Percentiles rank a stretch among this genome's conserved stretches.
These are phyloP conservation scores for Ennomos fuscantarius DNA, from an alignment of 2,888 invertebrate species.

Conservation along the genomic window DNA sequence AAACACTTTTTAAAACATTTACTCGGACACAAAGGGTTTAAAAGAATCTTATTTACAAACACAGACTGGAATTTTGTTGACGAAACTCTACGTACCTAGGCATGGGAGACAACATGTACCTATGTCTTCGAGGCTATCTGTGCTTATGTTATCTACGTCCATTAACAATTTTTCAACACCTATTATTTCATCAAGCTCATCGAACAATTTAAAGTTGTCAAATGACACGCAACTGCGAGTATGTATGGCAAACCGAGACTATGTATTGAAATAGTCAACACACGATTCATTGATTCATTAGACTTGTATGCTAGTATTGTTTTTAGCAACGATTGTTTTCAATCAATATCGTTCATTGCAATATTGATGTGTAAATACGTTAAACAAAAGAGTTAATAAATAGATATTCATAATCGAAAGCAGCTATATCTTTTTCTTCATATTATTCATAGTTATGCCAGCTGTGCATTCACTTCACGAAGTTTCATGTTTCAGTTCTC, in stretches of 20 bases:
- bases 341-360: conserved; percentile 55
- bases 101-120: conserved; percentile 79
- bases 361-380: conserved; percentile 57
- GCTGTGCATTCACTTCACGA: not conserved
- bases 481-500: conserved; percentile 4
- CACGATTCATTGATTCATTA: conserved; percentile 67
- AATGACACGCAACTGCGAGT: conserved; percentile 51
- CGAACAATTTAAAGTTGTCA: conserved; percentile 44
- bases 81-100: conserved; percentile 56
- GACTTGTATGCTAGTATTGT: conserved; percentile 70
- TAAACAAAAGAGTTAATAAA: conserved; percentile 58
- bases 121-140: conserved; percentile 73
- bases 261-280: conserved; percentile 55
- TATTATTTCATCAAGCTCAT: conserved; percentile 39
- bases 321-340: conserved; percentile 72
- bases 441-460: conserved; percentile 13
- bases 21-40: conserved; percentile 13
- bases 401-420: conserved; percentile 17
- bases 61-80: conserved; percentile 12
- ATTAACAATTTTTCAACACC: conserved; percentile 47
- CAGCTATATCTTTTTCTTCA: conserved; percentile 35
- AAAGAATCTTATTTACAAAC: conserved; percentile 25
- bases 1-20: conserved; percentile 29
- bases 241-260: conserved; percentile 54
- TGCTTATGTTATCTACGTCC: conserved; percentile 69